Evolutionary conservation across 2,888 invertebrate species (phyloP).

Genomic region (Drosophila ochracea): DNA sequence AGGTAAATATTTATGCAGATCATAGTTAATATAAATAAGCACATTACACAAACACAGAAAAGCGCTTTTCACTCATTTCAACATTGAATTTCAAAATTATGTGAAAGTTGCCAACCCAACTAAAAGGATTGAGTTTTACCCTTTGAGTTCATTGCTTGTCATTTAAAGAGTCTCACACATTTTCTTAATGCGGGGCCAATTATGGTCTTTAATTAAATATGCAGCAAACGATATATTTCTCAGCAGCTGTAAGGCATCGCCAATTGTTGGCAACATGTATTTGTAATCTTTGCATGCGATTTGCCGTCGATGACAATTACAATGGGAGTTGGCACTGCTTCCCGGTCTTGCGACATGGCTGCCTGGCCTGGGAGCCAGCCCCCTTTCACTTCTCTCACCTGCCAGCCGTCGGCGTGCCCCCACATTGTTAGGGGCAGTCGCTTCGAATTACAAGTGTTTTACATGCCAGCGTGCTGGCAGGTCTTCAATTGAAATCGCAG

Average conservation of each 20-base stretch:
- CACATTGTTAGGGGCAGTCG: constrained; percentile 67
- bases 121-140: neutral
- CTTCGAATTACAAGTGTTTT: constrained; percentile 75
- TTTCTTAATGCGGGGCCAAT: constrained; percentile 57
- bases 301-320: constrained; percentile 46
- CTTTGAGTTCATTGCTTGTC: constrained; percentile 48
- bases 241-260: constrained; percentile 25
- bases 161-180: constrained; percentile 40
- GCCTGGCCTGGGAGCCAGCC: constrained; percentile 44
- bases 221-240: constrained; percentile 35
- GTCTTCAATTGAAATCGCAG: constrained; percentile 61
- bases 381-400: constrained; percentile 29
- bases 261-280: constrained; percentile 54
- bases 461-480: constrained; percentile 63
- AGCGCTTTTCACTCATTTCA: neutral
- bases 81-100: neutral
- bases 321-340: constrained; percentile 50
- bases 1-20: neutral
- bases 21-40: neutral
- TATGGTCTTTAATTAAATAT: constrained; percentile 62
- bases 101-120: neutral
- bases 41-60: neutral
- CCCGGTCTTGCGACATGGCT: constrained; percentile 63
- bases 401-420: constrained; percentile 12
- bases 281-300: constrained; percentile 57